phyloP scores from a whole-genome alignment of 2,888 invertebrate species.

The Rotaria macrura region DNA sequence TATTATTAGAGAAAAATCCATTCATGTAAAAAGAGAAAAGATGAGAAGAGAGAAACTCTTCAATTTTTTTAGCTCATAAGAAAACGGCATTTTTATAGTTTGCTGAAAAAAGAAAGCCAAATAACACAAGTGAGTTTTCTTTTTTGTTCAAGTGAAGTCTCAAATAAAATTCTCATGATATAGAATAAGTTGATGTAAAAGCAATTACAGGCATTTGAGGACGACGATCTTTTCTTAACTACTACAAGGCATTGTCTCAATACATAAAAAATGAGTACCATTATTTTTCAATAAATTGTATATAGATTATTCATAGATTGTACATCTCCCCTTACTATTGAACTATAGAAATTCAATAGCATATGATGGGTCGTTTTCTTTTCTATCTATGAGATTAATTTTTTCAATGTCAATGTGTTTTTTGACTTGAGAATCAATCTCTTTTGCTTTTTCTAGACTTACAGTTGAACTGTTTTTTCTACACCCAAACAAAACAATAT shows the following conservation, averaged over 20 bases:
- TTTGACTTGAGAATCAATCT: background rate
- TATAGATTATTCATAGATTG: background rate
- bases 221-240: background rate
- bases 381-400: background rate
- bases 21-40: background rate
- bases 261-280: background rate
- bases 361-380: too few relatives aligned
- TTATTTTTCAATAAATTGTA: background rate
- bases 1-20: background rate
- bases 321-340: too few relatives aligned
- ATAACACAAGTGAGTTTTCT: background rate
- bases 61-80: background rate
- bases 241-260: background rate
- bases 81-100: background rate
- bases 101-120: background rate
- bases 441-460: background rate
- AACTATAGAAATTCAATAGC: too few relatives aligned
- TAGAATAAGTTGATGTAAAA: background rate
- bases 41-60: background rate
- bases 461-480: background rate
- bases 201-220: too few relatives aligned
- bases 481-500: background rate
- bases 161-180: background rate
- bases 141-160: background rate
- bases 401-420: background rate